Evolutionary conservation across 2,888 invertebrate genomes (phyloP).

Genomic region (Chloromyia formosa): DNA sequence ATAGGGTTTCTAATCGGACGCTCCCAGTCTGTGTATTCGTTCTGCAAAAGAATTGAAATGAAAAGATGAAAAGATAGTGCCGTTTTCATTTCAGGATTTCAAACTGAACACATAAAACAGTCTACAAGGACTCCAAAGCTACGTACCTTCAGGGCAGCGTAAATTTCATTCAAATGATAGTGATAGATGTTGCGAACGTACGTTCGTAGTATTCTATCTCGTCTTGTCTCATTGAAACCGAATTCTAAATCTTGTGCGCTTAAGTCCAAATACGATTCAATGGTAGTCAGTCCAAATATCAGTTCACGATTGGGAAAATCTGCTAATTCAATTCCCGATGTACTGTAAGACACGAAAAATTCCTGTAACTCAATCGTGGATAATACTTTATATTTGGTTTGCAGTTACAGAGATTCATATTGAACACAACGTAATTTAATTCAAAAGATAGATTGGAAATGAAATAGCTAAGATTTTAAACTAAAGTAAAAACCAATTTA

Average conservation of each 20-base stretch:
- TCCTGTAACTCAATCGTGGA: no score
- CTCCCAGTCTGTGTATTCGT: slow-evolving; percentile 98
- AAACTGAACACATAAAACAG: no score
- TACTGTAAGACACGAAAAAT: slow-evolving; percentile 55
- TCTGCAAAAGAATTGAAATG: slow-evolving; percentile 64
- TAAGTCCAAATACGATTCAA: slow-evolving; percentile 83
- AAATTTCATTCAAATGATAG: slow-evolving; percentile 94
- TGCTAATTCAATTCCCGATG: slow-evolving; percentile 82
- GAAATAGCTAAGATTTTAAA: no score
- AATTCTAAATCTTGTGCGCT: slow-evolving; percentile 87
- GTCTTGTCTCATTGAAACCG: slow-evolving; percentile 88
- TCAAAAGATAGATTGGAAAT: no score
- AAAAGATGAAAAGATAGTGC: neutral
- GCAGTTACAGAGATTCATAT: no score
- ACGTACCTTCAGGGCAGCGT: slow-evolving; percentile 78
- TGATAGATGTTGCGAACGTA: slow-evolving; percentile 94
- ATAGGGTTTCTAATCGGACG: slow-evolving; percentile 85
- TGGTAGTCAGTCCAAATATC: slow-evolving; percentile 83
- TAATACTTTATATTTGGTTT: no score
- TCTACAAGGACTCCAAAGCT: no score
- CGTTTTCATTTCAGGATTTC: no score
- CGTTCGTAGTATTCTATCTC: slow-evolving; percentile 87
- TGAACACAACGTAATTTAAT: no score
- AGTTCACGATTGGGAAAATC: slow-evolving; percentile 85
- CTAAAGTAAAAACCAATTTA: no score